Conservation (phyloP, 2,888 invertebrate genomes). For the Ophion ventricosus region DNA sequence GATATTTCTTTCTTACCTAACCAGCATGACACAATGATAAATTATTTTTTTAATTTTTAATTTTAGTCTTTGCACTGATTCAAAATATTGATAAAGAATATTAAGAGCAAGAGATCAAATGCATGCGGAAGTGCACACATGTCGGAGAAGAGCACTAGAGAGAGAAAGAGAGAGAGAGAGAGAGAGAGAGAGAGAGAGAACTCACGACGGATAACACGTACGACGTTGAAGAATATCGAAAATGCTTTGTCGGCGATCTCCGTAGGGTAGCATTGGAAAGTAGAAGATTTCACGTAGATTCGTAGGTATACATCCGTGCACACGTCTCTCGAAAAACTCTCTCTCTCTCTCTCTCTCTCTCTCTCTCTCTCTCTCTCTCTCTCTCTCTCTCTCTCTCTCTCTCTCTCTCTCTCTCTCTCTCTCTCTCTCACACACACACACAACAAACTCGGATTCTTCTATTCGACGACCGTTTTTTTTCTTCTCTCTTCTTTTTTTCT, state of each 20-base stretch:
- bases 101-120: neutral
- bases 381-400: no score
- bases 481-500: constrained; percentile 1
- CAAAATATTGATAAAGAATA: constrained; percentile 8
- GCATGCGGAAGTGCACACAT: constrained; percentile 9
- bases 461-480: constrained; percentile 30
- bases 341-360: no score
- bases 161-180: constrained; percentile 9
- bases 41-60: no score
- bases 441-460: constrained; percentile 50
- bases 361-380: no score
- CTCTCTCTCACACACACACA: no score
- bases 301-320: neutral
- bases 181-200: constrained; percentile 11
- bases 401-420: no score
- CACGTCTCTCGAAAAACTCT: constrained; percentile 27
- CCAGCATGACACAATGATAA: no score
- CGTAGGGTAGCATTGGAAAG: constrained; percentile 53
- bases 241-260: constrained; percentile 67
- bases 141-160: neutral
- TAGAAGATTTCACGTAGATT: constrained; percentile 61
- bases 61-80: no score
- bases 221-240: constrained; percentile 66
- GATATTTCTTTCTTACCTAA: no score
- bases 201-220: constrained; percentile 40